Conservation (phyloP, 2,888 invertebrate species). For the Acrobasis consociella region DNA sequence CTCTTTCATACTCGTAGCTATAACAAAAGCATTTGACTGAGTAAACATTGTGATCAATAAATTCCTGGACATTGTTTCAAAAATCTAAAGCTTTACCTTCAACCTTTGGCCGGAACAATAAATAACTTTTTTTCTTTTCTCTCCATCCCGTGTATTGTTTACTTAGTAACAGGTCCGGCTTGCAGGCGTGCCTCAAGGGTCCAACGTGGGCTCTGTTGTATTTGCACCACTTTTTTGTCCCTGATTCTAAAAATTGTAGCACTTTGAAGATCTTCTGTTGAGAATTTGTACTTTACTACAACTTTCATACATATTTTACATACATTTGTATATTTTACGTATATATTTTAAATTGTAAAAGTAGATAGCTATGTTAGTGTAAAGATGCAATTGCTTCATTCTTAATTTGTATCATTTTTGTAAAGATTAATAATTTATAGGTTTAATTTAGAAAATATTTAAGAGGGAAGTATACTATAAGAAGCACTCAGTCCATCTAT, state of each 20-base stretch:
- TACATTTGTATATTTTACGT: too few species aligned
- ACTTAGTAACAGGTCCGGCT: conserved; percentile 47
- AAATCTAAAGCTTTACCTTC: conserved; percentile 45
- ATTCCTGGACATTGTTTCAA: conserved; percentile 23
- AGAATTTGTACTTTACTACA: not conserved
- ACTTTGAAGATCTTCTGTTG: not conserved
- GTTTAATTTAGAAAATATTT: too few species aligned
- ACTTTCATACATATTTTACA: too few species aligned
- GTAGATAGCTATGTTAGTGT: too few species aligned
- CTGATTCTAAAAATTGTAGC: not conserved
- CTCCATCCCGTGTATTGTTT: conserved; percentile 50
- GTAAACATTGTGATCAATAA: conserved; percentile 13
- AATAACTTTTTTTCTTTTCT: conserved; percentile 55
- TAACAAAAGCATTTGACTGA: not conserved
- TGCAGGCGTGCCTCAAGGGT: conserved; percentile 45
- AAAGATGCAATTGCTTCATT: too few species aligned
- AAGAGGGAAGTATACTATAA: too few species aligned
- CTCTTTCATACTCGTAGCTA: too few species aligned
- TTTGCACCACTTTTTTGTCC: conserved; percentile 41
- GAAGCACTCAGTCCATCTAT: too few species aligned
- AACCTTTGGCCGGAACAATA: conserved; percentile 57
- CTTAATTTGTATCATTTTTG: too few species aligned
- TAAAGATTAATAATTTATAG: too few species aligned
- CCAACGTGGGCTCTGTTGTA: conserved; percentile 41
- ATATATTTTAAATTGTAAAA: too few species aligned